Evolutionary conservation across 30 jellyfish, hydroid and myxozoan species (phyloP).

Genomic region (Calvadosia cruxmelitensis): DNA sequence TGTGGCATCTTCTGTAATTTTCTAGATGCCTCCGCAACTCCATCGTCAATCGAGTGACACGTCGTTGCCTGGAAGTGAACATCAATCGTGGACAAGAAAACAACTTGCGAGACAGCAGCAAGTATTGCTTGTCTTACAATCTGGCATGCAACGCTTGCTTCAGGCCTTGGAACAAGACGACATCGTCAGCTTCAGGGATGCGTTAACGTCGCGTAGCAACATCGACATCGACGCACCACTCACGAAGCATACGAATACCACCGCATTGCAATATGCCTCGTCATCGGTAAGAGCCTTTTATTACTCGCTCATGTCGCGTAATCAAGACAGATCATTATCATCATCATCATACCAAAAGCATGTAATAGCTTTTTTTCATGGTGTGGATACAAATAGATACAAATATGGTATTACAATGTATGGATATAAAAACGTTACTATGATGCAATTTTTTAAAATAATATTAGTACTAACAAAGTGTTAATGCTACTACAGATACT

Average conservation of each 20-base stretch:
- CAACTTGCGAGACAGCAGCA: slow-evolving; percentile 40
- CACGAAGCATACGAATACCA: slow-evolving; percentile 35
- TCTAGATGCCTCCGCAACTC: slow-evolving; percentile 54
- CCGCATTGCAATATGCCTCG: slow-evolving; percentile 59
- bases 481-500: too few species aligned
- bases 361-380: too few species aligned
- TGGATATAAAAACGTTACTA: too few species aligned
- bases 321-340: background rate
- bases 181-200: slow-evolving; percentile 12
- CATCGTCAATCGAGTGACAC: slow-evolving; percentile 54
- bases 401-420: too few species aligned
- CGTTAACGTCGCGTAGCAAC: slow-evolving; percentile 24
- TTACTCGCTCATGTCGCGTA: background rate
- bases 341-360: background rate
- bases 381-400: too few species aligned
- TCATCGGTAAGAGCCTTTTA: slow-evolving; percentile 26
- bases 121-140: slow-evolving; percentile 48
- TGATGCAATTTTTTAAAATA: too few species aligned
- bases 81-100: slow-evolving; percentile 27
- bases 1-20: too few species aligned
- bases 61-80: slow-evolving; percentile 39
- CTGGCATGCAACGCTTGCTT: slow-evolving; percentile 54
- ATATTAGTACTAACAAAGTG: too few species aligned
- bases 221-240: slow-evolving; percentile 42
- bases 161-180: slow-evolving; percentile 44